phyloP scores from a whole-genome alignment of 2,797 vertebrate genomes.

The Rhinogobio ventralis region DNA sequence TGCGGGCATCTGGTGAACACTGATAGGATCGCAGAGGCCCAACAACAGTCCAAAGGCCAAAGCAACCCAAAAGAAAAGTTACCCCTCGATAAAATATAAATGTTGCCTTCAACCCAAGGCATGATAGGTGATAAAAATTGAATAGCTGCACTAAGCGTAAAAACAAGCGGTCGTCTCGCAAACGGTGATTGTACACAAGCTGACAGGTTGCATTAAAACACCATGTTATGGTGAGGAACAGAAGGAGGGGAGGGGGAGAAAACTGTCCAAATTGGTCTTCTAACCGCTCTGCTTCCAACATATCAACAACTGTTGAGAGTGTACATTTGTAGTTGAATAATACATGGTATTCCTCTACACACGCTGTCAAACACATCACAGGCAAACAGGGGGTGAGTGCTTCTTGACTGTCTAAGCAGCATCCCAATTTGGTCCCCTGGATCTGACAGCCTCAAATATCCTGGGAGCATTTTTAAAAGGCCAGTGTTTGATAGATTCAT shows the following conservation, averaged over 20 bases:
- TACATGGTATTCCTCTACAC: constrained; percentile 84
- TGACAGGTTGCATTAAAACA: constrained; percentile 74
- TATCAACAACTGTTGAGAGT: constrained; percentile 86
- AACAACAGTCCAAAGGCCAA: constrained; percentile 10
- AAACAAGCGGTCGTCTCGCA: constrained; percentile 56
- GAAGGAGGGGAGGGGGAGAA: constrained; percentile 28
- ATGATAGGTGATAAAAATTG: constrained; percentile 64
- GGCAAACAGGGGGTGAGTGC: constrained; percentile 76
- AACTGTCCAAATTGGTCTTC: constrained; percentile 78
- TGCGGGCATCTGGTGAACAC: background rate
- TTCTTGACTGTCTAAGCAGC: constrained; percentile 84
- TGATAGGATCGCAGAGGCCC: constrained; percentile 4
- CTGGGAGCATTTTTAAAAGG: constrained; percentile 89
- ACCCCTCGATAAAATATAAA: constrained; percentile 60
- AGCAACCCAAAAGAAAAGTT: constrained; percentile 16
- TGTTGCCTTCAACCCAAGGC: constrained; percentile 56
- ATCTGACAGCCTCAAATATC: constrained; percentile 85
- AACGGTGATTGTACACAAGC: constrained; percentile 65
- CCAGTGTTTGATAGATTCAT: constrained; percentile 88
- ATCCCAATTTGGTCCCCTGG: constrained; percentile 85
- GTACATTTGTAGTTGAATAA: constrained; percentile 87
- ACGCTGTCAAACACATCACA: constrained; percentile 87
- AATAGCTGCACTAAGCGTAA: constrained; percentile 55
- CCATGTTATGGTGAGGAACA: constrained; percentile 58
- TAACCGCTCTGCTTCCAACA: constrained; percentile 79